Conservation (phyloP, 2,113 vertebrate species). For the Harpagus bidentatus region DNA sequence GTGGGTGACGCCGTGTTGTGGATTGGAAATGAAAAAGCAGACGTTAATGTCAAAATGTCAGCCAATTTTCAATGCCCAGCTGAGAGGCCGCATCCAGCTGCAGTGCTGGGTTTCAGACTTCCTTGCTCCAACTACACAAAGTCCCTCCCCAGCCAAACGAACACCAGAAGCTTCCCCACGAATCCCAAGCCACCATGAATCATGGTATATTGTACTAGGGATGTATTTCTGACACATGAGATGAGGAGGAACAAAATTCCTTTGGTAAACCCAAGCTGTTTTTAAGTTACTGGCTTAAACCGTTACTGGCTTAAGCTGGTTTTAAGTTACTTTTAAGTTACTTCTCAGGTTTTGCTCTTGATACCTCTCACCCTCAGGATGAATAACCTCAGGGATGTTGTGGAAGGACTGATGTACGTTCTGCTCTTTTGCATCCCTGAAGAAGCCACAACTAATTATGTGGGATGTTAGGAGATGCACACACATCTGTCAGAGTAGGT, state of each 20-base stretch:
- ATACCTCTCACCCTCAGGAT: not conserved
- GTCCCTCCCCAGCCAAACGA: fast-evolving
- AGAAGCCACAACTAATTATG: not conserved
- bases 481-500: no score
- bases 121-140: fast-evolving
- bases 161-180: fast-evolving
- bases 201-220: not conserved
- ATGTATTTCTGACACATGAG: no score
- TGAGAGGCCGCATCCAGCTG: not conserved
- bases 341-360: not conserved
- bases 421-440: not conserved
- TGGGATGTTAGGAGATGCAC: not conserved
- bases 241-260: not conserved
- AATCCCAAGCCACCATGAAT: not conserved
- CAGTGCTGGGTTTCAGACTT: not conserved
- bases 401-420: fast-evolving
- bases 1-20: fast-evolving
- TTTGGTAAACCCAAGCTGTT: not conserved
- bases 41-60: fast-evolving
- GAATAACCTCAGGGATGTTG: not conserved
- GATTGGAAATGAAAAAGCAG: not conserved
- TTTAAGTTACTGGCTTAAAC: not conserved
- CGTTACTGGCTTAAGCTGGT: not conserved
- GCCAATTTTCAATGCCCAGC: fast-evolving
- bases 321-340: not conserved